phyloP scores from a whole-genome alignment of 2,113 vertebrate genomes.

The Monopterus albus region DNA sequence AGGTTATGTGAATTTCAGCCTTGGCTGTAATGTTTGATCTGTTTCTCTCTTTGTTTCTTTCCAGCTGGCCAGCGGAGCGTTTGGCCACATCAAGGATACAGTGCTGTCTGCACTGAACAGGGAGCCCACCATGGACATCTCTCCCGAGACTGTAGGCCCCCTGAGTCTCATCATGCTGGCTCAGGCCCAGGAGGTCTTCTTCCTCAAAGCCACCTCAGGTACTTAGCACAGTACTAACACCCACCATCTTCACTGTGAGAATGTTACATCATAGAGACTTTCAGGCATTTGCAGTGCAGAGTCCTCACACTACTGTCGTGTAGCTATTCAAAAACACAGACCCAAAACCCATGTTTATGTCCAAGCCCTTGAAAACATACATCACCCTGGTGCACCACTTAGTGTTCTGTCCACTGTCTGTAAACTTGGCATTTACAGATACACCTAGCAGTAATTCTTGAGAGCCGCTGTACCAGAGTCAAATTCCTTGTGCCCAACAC shows the following conservation, averaged over 20 bases:
- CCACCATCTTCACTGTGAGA: neutral
- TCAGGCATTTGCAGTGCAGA: neutral
- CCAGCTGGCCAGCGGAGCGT: conserved; percentile 95
- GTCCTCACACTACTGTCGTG: no score
- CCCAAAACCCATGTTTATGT: neutral
- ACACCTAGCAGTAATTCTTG: no score
- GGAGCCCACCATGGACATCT: conserved; percentile 97
- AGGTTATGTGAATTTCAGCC: neutral
- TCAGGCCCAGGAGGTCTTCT: conserved; percentile 98
- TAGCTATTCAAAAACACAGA: neutral
- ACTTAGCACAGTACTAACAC: conserved; percentile 21
- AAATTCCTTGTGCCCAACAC: no score
- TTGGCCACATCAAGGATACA: conserved; percentile 97
- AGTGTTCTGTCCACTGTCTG: no score
- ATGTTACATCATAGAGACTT: no score
- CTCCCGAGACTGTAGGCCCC: conserved; percentile 94
- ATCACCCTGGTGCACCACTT: no score
- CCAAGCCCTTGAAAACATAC: no score
- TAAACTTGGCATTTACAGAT: no score
- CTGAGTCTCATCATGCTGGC: conserved; percentile 97
- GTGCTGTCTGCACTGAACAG: conserved; percentile 93
- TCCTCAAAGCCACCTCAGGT: conserved; percentile 98
- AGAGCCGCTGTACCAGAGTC: no score
- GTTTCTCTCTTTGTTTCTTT: conserved; percentile 7
- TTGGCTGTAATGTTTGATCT: neutral